Conservation (phyloP, 2,797 vertebrate genomes). For the Sebastes itinus region DNA sequence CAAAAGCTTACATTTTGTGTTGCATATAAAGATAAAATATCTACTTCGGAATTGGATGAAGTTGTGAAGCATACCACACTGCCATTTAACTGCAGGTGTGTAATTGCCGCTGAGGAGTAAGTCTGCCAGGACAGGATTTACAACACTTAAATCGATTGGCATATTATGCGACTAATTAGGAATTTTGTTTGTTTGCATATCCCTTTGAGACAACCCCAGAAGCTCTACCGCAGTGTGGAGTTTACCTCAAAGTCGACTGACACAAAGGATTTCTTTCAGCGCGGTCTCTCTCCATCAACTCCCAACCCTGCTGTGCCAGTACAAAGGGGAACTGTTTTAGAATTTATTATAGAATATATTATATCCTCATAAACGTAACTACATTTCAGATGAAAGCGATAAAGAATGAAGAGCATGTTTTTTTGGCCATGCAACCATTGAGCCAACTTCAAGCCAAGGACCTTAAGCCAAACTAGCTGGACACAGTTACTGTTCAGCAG, state of each 20-base stretch:
- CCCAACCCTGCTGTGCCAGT: slow-evolving; percentile 1
- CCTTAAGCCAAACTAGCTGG: not conserved
- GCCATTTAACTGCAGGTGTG: slow-evolving; percentile 35
- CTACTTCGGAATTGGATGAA: slow-evolving; percentile 20
- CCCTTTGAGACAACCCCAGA: slow-evolving; percentile 26
- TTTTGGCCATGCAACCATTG: not conserved
- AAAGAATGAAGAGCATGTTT: not conserved
- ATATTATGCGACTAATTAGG: slow-evolving; percentile 51
- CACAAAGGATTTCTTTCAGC: slow-evolving; percentile 27
- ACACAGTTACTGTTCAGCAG: not conserved
- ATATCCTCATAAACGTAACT: slow-evolving; percentile 19
- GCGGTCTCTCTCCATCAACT: slow-evolving; percentile 3
- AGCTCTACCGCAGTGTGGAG: slow-evolving; percentile 16
- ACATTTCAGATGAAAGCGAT: slow-evolving; percentile 29
- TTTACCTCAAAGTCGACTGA: slow-evolving; percentile 24
- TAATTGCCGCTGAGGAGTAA: slow-evolving; percentile 19
- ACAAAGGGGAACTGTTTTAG: slow-evolving; percentile 26
- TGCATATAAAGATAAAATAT: slow-evolving; percentile 14
- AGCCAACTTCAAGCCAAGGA: not conserved
- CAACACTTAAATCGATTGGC: slow-evolving; percentile 34
- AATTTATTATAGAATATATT: slow-evolving; percentile 25
- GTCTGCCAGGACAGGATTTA: slow-evolving; percentile 22
- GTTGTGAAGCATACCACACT: slow-evolving; percentile 4
- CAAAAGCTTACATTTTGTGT: slow-evolving; percentile 15
- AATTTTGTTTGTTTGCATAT: slow-evolving; percentile 46